phyloP scores from a whole-genome alignment of 92 coral and sea anemone genomes.

The Actinostola sp. region DNA sequence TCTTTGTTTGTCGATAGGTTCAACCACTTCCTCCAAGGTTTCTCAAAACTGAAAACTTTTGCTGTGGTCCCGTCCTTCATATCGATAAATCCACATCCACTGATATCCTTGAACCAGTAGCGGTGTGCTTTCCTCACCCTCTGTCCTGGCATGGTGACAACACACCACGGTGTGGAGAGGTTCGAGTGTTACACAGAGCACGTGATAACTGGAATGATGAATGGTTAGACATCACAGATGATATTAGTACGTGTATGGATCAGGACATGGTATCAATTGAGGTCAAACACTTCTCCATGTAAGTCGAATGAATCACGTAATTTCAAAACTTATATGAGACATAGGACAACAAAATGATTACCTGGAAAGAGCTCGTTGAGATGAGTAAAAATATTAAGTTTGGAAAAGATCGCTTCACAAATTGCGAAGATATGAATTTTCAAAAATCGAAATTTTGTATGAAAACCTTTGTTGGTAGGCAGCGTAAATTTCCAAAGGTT shows the following conservation, averaged over 20 bases:
- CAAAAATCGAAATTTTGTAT: too few species aligned
- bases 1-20: too few species aligned
- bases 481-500: too few species aligned
- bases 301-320: slow-evolving; percentile 3
- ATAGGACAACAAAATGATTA: not conserved
- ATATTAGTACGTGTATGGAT: not conserved
- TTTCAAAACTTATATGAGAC: not conserved
- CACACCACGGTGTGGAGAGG: not conserved
- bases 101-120: too few species aligned
- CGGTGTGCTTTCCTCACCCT: slow-evolving; percentile 1
- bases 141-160: not conserved
- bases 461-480: too few species aligned
- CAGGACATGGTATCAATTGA: not conserved
- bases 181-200: slow-evolving; percentile 5
- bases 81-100: too few species aligned
- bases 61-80: too few species aligned
- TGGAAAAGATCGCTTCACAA: too few species aligned
- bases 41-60: too few species aligned
- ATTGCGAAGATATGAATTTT: too few species aligned
- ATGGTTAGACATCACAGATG: slow-evolving; percentile 26
- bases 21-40: too few species aligned
- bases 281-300: slow-evolving; percentile 30
- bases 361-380: not conserved
- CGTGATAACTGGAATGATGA: not conserved
- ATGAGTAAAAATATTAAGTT: too few species aligned